Evolutionary conservation across 1,140 invertebrate species (phyloP).

Genomic region (Neoseiulus cucumeris): DNA sequence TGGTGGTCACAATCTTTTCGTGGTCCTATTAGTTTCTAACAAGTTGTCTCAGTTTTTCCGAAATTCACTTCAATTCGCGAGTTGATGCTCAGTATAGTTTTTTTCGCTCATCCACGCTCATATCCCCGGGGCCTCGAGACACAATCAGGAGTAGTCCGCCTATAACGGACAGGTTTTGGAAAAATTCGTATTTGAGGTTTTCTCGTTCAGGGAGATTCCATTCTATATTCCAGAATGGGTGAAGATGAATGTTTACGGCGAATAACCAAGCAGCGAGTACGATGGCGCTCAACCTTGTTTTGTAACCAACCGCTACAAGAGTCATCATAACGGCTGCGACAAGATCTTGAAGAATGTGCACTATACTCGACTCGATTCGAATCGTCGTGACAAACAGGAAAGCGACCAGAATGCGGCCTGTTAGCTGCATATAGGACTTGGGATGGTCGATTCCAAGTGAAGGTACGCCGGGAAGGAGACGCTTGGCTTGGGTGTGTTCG

Average conservation of each 20-base stretch:
- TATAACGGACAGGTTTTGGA: conserved; percentile 94
- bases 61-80: too few relatives aligned
- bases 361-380: conserved; percentile 68
- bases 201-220: conserved; percentile 83
- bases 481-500: conserved; percentile 60
- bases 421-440: conserved; percentile 90
- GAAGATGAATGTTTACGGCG: conserved; percentile 57
- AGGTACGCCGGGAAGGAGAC: conserved; percentile 93
- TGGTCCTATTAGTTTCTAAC: too few relatives aligned
- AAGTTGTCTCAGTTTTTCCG: too few relatives aligned
- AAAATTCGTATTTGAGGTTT: conserved; percentile 99
- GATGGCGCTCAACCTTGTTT: conserved; percentile 90
- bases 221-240: conserved; percentile 93
- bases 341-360: conserved; percentile 69
- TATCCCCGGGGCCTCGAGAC: conserved; percentile 86
- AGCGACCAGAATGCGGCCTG: conserved; percentile 79
- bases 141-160: conserved; percentile 95
- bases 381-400: conserved; percentile 97
- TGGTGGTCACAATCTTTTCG: too few relatives aligned
- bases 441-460: conserved; percentile 87
- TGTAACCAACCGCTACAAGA: conserved; percentile 87
- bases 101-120: conserved; percentile 99
- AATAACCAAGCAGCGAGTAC: conserved; percentile 74
- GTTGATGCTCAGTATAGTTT: conserved; percentile 72
- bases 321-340: conserved; percentile 84